Evolutionary conservation across 1,140 invertebrate genomes (phyloP).

Genomic region (Cherax quadricarinatus): DNA sequence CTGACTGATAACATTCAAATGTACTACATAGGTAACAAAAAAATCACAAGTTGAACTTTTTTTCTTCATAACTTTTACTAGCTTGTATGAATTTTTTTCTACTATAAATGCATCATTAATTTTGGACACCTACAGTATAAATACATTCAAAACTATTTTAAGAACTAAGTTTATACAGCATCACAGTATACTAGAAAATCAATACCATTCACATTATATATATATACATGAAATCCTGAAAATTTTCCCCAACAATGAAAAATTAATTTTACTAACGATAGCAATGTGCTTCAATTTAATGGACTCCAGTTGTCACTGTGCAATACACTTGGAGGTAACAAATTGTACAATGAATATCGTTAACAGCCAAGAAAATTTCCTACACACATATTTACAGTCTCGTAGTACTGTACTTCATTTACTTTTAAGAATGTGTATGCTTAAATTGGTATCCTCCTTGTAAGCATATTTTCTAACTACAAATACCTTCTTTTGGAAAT

Average conservation of each 20-base stretch:
- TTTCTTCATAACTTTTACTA: background rate
- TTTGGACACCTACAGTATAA: background rate
- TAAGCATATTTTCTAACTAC: background rate
- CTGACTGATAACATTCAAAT: background rate
- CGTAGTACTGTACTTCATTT: background rate
- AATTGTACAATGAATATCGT: background rate
- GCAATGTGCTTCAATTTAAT: background rate
- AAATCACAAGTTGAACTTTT: background rate
- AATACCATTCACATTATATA: background rate
- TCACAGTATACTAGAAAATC: background rate
- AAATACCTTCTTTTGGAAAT: background rate
- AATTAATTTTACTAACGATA: no score
- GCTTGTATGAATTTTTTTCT: background rate
- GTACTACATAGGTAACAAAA: background rate
- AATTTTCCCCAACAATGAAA: background rate
- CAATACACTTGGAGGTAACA: background rate
- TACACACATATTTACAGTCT: background rate
- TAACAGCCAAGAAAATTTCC: background rate
- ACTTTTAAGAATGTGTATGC: background rate
- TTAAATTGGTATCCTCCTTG: background rate
- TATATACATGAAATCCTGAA: background rate
- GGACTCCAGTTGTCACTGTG: background rate
- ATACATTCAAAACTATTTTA: conserved; percentile 1
- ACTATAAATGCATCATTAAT: background rate
- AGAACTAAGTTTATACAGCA: background rate